Conservation (phyloP, 1,140 invertebrate species). For the Neodiprion virginianus region DNA sequence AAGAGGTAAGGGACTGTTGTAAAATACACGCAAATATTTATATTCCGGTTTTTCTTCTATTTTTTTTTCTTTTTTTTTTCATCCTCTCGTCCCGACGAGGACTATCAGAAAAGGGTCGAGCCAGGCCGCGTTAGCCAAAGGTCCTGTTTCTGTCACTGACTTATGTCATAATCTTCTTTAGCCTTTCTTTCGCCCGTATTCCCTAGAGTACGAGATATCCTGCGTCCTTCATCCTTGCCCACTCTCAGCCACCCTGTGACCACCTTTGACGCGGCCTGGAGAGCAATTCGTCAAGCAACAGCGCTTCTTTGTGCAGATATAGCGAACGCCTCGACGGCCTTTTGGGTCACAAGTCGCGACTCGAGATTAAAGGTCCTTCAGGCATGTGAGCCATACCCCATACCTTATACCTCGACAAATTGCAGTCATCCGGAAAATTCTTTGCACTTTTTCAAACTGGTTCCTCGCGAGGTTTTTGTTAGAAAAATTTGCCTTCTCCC, state of each 20-base stretch:
- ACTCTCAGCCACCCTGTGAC: neutral
- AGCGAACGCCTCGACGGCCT: neutral
- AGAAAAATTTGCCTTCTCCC: neutral
- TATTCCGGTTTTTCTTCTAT: neutral
- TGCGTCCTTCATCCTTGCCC: neutral
- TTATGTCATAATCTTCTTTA: slow-evolving; percentile 17
- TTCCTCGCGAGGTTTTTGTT: no score
- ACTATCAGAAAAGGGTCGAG: neutral
- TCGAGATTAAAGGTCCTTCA: neutral
- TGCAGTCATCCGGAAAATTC: neutral
- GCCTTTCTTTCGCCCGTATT: slow-evolving; percentile 3
- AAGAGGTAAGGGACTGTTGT: neutral
- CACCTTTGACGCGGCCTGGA: neutral
- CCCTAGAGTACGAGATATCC: neutral
- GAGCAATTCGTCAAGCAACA: slow-evolving; percentile 13
- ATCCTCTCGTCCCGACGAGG: neutral
- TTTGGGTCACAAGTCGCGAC: neutral
- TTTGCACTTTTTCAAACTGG: neutral
- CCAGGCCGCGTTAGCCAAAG: neutral
- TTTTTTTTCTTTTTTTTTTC: neutral
- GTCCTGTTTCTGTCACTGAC: slow-evolving; percentile 15
- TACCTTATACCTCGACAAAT: neutral
- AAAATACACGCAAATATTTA: neutral
- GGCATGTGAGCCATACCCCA: neutral
- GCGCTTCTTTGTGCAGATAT: neutral